Evolutionary conservation across 1,140 invertebrate species (phyloP).

Genomic region (Dryas iulia): DNA sequence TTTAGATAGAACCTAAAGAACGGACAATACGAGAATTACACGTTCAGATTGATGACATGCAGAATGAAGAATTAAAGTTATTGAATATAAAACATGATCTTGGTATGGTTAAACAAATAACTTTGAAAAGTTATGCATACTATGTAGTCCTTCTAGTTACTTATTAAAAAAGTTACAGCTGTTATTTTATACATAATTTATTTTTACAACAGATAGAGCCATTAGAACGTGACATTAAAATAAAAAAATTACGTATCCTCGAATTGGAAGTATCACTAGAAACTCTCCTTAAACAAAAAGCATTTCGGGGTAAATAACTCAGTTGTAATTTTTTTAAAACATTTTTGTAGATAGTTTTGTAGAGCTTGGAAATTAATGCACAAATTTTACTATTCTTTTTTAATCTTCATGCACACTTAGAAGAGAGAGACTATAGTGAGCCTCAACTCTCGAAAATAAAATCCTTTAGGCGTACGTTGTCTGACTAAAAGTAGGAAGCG

Average conservation of each 20-base stretch:
- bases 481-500: no score
- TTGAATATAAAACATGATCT: constrained; percentile 71
- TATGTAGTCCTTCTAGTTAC: constrained; percentile 3
- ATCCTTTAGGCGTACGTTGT: no score
- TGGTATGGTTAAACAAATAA: constrained; percentile 43
- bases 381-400: background rate
- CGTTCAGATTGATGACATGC: constrained; percentile 84
- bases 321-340: constrained; percentile 73
- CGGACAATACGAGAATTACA: constrained; percentile 84
- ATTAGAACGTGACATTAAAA: constrained; percentile 88
- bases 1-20: constrained; percentile 86
- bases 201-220: constrained; percentile 87
- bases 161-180: constrained; percentile 71
- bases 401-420: background rate
- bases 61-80: constrained; percentile 74
- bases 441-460: no score
- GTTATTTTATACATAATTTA: constrained; percentile 30
- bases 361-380: background rate
- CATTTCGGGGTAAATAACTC: constrained; percentile 76
- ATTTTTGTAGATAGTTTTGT: background rate
- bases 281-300: constrained; percentile 84
- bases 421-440: no score
- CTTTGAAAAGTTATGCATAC: background rate
- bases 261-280: constrained; percentile 88
- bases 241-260: constrained; percentile 89